These are phyloP conservation scores for Neria commutata DNA, from an alignment of 2,888 invertebrate species.

Conservation along the genomic window DNA sequence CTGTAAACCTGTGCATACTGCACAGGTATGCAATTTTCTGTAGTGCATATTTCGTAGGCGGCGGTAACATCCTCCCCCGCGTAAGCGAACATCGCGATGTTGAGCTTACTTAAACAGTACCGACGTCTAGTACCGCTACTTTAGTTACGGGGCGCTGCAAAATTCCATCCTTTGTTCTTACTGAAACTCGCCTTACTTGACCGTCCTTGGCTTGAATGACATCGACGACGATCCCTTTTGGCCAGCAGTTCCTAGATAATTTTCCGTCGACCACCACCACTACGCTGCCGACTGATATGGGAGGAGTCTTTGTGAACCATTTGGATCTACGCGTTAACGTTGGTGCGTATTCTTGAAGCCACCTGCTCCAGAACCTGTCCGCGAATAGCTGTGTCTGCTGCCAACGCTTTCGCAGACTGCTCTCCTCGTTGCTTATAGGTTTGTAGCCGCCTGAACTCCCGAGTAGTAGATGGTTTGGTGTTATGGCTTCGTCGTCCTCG, in stretches of 20 bases:
- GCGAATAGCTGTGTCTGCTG: not conserved
- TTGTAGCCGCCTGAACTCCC: constrained; percentile 21
- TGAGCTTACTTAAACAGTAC: not conserved
- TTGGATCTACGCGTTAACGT: constrained; percentile 4
- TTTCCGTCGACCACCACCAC: constrained; percentile 8
- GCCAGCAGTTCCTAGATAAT: not conserved
- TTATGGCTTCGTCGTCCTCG: constrained; percentile 20
- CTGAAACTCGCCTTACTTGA: not conserved
- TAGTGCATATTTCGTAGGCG: not conserved
- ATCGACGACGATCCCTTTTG: not conserved
- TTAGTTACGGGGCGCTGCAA: not conserved
- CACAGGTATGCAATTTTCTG: no score
- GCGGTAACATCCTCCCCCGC: no score
- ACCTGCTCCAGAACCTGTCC: constrained; percentile 2
- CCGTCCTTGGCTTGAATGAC: not conserved
- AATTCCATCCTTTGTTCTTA: no score
- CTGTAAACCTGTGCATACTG: no score
- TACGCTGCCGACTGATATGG: constrained; percentile 1
- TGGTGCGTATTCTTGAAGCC: constrained; percentile 1
- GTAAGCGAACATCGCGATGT: no score
- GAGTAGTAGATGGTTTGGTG: constrained; percentile 25
- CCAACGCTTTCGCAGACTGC: constrained; percentile 1
- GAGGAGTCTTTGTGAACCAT: not conserved
- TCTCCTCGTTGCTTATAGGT: not conserved
- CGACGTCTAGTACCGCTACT: not conserved